These are phyloP conservation scores for Brachyhypopomus gauderio DNA, from an alignment of 2,113 vertebrate genomes.

Conservation along the genomic window DNA sequence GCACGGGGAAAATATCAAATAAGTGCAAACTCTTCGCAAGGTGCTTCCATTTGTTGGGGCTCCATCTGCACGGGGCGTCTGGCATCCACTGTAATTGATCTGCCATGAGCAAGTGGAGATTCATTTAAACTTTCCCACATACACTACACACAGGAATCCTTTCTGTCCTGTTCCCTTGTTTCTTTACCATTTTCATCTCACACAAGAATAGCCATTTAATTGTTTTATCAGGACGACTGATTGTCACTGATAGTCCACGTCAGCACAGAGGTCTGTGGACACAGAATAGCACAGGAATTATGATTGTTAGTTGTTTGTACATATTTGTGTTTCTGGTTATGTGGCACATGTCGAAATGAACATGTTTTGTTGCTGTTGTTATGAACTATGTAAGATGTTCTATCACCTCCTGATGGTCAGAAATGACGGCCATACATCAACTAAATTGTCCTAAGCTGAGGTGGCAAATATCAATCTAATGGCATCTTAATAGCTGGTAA, in stretches of 20 bases:
- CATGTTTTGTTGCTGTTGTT: constrained; percentile 19
- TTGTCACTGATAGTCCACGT: not conserved
- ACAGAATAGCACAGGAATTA: not conserved
- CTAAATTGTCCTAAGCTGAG: constrained; percentile 50
- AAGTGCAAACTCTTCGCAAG: constrained; percentile 71
- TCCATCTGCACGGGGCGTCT: constrained; percentile 52
- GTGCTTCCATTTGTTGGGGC: constrained; percentile 72
- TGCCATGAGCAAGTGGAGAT: constrained; percentile 47
- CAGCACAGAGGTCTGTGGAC: not conserved
- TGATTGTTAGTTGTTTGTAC: not conserved
- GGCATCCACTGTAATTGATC: constrained; percentile 53
- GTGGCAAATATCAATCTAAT: constrained; percentile 57
- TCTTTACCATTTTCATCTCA: not conserved
- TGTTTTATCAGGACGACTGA: not conserved
- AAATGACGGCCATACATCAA: constrained; percentile 54
- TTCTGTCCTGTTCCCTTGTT: too few species aligned
- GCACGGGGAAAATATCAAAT: constrained; percentile 73
- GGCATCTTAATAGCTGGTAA: constrained; percentile 51
- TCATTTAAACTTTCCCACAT: constrained; percentile 41
- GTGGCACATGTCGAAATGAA: not conserved
- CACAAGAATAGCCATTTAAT: not conserved
- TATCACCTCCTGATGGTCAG: constrained; percentile 47
- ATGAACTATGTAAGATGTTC: constrained; percentile 2
- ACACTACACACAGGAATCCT: not conserved
- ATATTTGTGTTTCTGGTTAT: not conserved